Evolutionary conservation across 2,797 vertebrate species (phyloP), one percentile per base, ranked within the genome.

Genomic region (Rachycentron canadum): DNA sequence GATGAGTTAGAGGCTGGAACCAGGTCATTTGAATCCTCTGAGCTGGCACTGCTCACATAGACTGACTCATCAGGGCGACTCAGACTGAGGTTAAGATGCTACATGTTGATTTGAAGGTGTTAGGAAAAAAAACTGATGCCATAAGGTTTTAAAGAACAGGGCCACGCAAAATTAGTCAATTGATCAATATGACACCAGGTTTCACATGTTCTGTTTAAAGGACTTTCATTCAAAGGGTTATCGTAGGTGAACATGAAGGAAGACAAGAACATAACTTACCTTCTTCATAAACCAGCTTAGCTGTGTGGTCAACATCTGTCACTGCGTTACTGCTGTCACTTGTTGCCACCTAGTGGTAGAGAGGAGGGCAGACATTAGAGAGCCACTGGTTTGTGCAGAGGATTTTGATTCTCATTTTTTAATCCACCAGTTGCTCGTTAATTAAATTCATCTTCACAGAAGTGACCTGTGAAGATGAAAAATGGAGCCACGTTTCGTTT

Each of bases 271-370:
- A 49, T 57, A 17, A 86, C 93, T 96, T 87, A 98, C 98, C 98
- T 85, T 99, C 98, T 83, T 99, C 98, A 89, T 98, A 99, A n/a
- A 99, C 96, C 84, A 99, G 88, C 74, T 97, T 98, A 45, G 98
- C 97, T 70, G 95, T 96, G 89, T 95, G 96, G 89, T 95, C 95
- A 61, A 97, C 85, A 0, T 94, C 94, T 1, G 84, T 66, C 26
- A 84, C 84, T 23, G 82, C 86, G 43, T 93, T 94, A 38, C 86
- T 81, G 60, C 85, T 74, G 87, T 94, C 93, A 2, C 85, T 92
- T 60, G 96, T 94, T 75, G 96, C 96, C 93, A 98, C 95, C 98
- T 99, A 85, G 87, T 86, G 91, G 88, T 62, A 1, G 79, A 73
- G 57, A 14, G 6, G 32, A 25, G 62, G 30, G 60, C 0, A 4